These are phyloP conservation scores for Drosophila sproati DNA, from an alignment of 1,140 invertebrate genomes.

Conservation along the genomic window DNA sequence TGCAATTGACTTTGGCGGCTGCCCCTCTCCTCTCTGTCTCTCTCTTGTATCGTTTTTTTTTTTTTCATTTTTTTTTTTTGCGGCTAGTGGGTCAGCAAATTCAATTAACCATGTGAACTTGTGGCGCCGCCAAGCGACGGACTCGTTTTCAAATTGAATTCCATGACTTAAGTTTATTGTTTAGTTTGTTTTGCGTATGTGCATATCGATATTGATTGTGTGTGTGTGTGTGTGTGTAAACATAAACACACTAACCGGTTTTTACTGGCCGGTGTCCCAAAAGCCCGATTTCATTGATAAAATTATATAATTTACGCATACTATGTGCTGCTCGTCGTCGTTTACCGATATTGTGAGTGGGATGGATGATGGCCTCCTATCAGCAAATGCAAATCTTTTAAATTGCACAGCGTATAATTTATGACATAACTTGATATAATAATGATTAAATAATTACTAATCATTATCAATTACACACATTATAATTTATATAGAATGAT, in stretches of 20 bases:
- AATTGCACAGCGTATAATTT: background rate
- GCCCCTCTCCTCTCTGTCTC: background rate
- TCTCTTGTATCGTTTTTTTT: background rate
- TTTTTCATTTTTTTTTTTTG: constrained; percentile 24
- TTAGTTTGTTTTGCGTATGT: constrained; percentile 1
- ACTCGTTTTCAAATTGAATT: constrained; percentile 65
- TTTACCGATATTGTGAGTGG: constrained; percentile 45
- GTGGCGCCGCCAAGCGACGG: constrained; percentile 57
- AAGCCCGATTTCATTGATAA: constrained; percentile 69
- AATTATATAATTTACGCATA: constrained; percentile 34
- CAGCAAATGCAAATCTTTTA: too few relatives aligned
- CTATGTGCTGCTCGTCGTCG: constrained; percentile 26
- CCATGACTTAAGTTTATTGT: constrained; percentile 37
- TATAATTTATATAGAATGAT: too few relatives aligned
- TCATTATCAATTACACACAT: too few relatives aligned
- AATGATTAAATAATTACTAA: too few relatives aligned
- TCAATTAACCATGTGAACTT: constrained; percentile 80
- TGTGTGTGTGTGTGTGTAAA: background rate
- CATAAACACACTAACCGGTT: constrained; percentile 45
- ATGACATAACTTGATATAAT: too few relatives aligned
- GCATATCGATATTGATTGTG: constrained; percentile 46
- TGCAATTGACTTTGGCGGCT: constrained; percentile 38
- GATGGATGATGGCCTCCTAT: too few relatives aligned
- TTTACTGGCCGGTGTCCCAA: constrained; percentile 33
- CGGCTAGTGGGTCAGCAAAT: constrained; percentile 75